Base-by-base conservation (phyloP, 2,113 vertebrate genomes). In the Apaloderma vittatum region DNA sequence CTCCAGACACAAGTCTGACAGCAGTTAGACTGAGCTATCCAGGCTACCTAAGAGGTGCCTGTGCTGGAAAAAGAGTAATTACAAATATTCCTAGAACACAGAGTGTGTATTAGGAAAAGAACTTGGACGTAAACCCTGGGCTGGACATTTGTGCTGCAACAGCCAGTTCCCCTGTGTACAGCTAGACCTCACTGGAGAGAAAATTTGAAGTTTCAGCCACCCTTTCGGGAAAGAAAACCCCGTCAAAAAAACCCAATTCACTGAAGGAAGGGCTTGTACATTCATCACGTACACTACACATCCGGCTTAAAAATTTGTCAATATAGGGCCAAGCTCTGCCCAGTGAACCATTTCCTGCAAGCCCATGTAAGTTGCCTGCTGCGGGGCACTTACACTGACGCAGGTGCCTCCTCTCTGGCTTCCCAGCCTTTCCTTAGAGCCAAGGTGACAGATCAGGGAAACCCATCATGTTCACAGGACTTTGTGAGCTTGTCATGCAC, bases 401-500 rank as follows among this genome's bases (percentile, higher is more conserved):
- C 46, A 48, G 37, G 24, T 43, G 13, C 20, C 16, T n/a, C 18
- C 36, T 3, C 32, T 37, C 18, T 62, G 34, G 22, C 8, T 89
- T 80, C 13, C 45, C 36, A 77, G 55, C 9, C 40, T 87, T 65
- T 23, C 36, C 2, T 20, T 48, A 68, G 51, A 84, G n/a, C 29
- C 72, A 52, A 45, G 29, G 29, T 3, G 7, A 46, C 37, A 51
- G 77, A 54, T 34, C 19, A 49, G 59, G 73, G 27, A 93, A 94
- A 37, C 17, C 68, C 54, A 61, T 18, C 79, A 2, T 0, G 0
- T 48, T 37, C 29, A 32, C 0, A 0, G 27, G 43, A 52, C 7
- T 15, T 63, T 43, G 51, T 16, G 59, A 96, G 83, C 22, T 52
- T 24, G 3, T 17, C 80, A 76, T 0, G 2, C 52, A 68, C 23